These are phyloP conservation scores for Parascotia fuliginaria DNA, from an alignment of 2,888 invertebrate genomes.

Conservation along the genomic window DNA sequence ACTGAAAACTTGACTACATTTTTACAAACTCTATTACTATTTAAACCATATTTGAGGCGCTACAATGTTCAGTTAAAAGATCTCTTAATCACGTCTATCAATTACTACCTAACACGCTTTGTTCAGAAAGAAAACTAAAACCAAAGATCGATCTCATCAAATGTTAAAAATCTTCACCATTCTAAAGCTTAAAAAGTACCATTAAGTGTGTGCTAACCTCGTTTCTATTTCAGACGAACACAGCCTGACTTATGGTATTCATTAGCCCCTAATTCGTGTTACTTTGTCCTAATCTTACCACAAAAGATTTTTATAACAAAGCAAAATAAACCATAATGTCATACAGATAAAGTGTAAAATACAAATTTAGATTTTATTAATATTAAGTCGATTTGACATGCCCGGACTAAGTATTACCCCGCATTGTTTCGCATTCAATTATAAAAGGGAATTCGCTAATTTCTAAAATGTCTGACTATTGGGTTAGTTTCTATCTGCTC, in stretches of 20 bases:
- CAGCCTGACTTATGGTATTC: constrained; percentile 76
- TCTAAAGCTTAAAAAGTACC: constrained; percentile 23
- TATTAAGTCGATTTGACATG: constrained; percentile 71
- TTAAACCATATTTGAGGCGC: too few relatives aligned
- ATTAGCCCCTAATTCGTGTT: constrained; percentile 80
- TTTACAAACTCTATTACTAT: too few relatives aligned
- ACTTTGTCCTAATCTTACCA: constrained; percentile 77
- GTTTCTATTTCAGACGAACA: constrained; percentile 57
- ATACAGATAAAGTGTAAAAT: constrained; percentile 34
- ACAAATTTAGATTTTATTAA: constrained; percentile 38
- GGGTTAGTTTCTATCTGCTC: constrained; percentile 50
- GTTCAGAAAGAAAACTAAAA: neutral
- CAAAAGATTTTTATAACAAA: constrained; percentile 46
- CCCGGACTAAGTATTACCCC: constrained; percentile 65
- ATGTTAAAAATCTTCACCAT: neutral
- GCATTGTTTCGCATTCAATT: constrained; percentile 71
- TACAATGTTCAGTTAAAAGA: too few relatives aligned
- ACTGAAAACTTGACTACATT: too few relatives aligned
- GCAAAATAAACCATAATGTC: constrained; percentile 44
- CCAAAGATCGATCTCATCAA: neutral
- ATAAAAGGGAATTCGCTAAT: constrained; percentile 72
- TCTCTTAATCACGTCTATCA: too few relatives aligned
- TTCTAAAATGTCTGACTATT: constrained; percentile 60
- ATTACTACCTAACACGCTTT: neutral
- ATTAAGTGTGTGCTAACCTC: constrained; percentile 39